Percentiles rank a stretch among this genome's conserved stretches.
These are phyloP conservation scores for Tadarida brasiliensis DNA, from an alignment of 2,797 vertebrate species.

Conservation along the genomic window DNA sequence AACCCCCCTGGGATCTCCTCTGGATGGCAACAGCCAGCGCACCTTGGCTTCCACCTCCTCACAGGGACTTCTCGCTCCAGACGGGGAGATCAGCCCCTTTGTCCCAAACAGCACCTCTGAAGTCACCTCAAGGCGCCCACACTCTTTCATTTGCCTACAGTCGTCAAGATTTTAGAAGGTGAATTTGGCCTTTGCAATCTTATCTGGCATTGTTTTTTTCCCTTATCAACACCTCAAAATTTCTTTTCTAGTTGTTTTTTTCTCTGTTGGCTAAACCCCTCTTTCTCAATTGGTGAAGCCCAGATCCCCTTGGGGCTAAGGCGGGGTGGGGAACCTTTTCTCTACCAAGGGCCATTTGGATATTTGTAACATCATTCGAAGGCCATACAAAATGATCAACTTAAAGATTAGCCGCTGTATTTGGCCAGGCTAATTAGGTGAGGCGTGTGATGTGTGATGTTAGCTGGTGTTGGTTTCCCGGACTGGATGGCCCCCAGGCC, in stretches of 20 bases:
- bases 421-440: no score
- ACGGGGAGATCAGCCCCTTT: not conserved
- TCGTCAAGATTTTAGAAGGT: conserved; percentile 14
- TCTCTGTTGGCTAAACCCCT: not conserved
- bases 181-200: not conserved
- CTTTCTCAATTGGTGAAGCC: not conserved
- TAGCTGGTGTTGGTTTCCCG: no score
- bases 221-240: not conserved
- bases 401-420: no score
- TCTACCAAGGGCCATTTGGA: no score
- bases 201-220: not conserved
- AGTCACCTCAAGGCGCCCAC: not conserved
- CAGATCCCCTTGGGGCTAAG: not conserved
- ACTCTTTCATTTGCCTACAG: not conserved
- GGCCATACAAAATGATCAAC: no score
- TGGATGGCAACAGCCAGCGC: not conserved
- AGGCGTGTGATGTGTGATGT: no score
- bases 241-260: not conserved
- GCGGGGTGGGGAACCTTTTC: no score
- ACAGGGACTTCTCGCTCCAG: not conserved
- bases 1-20: not conserved
- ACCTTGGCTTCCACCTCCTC: not conserved
- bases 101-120: not conserved
- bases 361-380: no score
- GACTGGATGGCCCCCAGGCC: no score